Percentiles rank a stretch among this genome's conserved stretches.
Evolutionary conservation across 2,888 invertebrate species (phyloP).

Genomic region (Andrena bucephala): DNA sequence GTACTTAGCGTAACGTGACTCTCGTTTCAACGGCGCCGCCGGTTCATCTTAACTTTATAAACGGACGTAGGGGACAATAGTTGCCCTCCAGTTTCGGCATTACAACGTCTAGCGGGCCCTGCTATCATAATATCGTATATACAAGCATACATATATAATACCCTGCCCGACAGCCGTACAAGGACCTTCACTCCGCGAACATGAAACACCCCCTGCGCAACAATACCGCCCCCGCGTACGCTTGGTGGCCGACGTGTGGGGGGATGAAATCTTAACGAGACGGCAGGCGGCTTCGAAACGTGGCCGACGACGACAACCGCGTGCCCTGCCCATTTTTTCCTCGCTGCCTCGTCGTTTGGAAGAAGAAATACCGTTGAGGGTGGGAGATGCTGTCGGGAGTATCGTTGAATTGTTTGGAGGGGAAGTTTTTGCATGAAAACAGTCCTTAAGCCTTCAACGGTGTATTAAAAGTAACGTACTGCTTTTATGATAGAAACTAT

Average conservation of each 20-base stretch:
- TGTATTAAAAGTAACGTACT: no score
- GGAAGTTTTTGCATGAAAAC: no score
- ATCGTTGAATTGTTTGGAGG: no score
- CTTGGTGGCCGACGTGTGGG: conserved; percentile 55
- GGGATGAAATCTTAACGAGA: conserved; percentile 70
- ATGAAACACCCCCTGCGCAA: conserved; percentile 58
- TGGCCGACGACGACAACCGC: conserved; percentile 34
- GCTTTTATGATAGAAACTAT: no score
- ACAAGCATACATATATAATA: conserved; percentile 72
- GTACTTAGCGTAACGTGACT: conserved; percentile 68
- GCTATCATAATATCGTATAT: conserved; percentile 71
- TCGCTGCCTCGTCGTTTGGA: neutral
- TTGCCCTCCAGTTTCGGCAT: conserved; percentile 67
- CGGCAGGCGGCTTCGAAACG: conserved; percentile 40
- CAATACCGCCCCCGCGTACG: conserved; percentile 41
- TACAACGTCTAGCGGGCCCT: conserved; percentile 64
- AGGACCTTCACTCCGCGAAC: conserved; percentile 71
- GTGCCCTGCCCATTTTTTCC: conserved; percentile 4
- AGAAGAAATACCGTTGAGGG: neutral
- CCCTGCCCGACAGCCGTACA: conserved; percentile 71
- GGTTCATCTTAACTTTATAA: conserved; percentile 70
- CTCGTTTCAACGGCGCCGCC: conserved; percentile 62
- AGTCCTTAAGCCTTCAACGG: no score
- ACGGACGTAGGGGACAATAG: conserved; percentile 63
- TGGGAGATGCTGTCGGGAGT: neutral